phyloP scores from a whole-genome alignment of 2,888 invertebrate species.

The Eupithecia pulchellata region DNA sequence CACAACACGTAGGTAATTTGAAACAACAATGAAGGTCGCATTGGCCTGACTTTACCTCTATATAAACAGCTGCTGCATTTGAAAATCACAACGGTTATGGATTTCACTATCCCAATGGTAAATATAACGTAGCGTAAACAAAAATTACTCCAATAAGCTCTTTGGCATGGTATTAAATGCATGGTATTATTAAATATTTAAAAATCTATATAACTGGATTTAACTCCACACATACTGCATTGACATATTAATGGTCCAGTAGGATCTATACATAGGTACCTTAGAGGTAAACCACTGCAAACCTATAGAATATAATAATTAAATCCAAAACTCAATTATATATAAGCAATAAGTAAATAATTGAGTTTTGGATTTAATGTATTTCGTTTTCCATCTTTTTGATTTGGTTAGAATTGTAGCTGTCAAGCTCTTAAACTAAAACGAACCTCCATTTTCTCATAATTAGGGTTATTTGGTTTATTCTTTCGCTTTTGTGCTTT shows the following conservation, averaged over 20 bases:
- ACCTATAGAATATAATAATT: no score
- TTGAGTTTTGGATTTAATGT: no score
- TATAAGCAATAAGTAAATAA: no score
- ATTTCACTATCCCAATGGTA: background rate
- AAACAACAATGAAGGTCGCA: slow-evolving; percentile 68
- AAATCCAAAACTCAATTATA: no score
- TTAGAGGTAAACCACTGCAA: no score
- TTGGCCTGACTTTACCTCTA: slow-evolving; percentile 60
- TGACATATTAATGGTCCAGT: no score
- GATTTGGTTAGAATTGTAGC: background rate
- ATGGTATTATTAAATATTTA: no score
- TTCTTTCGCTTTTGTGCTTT: background rate
- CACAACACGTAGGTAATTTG: slow-evolving; percentile 61
- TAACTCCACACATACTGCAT: no score
- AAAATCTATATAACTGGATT: no score
- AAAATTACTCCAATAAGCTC: no score
- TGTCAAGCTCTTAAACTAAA: background rate
- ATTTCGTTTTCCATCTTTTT: background rate
- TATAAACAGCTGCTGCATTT: slow-evolving; percentile 65
- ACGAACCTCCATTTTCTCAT: background rate
- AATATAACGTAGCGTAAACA: background rate
- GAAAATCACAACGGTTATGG: slow-evolving; percentile 46
- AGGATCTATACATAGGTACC: no score
- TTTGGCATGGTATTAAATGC: no score
- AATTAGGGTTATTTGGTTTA: background rate